Evolutionary conservation across 2,888 invertebrate genomes (phyloP), one percentile per base, ranked within the genome.

Genomic region (Rhamnusium bicolor): DNA sequence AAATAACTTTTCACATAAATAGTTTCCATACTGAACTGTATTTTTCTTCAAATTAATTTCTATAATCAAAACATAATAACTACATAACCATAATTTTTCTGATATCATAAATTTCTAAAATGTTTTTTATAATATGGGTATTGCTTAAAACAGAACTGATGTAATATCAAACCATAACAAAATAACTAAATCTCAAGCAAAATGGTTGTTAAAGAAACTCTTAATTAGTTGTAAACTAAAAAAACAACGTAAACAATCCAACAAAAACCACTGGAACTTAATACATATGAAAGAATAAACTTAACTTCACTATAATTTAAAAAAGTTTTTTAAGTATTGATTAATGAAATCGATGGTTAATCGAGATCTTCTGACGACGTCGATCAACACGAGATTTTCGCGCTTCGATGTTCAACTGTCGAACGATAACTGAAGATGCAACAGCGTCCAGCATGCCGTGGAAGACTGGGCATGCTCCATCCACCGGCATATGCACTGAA

Each of bases 391-490:
- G 56, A 21, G 47, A 72, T 73, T 77, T 81, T 77, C 77, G 81
- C 80, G 80, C 80, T 80, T 78, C 82, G 80, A 78, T 79, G 79
- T 75, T 78, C 74, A 77, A 78, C 81, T 77, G 81, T 80, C 80
- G 79, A 79, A 75, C 80, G 82, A 79, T 80, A 76, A 85, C 85
- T 85, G 83, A 82, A 85, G 86, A 86, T 85, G 86, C 86, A 86
- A 87, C 86, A 87, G 87, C 86, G 86, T 86, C 86, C 83, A 79
- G 83, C 82, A 79, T 81, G 82, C 79, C 75, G 53, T 60, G 75
- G 71, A 69, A 76, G 19, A 71, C 70, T 71, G 77, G 51, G 77
- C 77, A 75, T 75, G 75, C 77, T 71, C 77, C 65, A 62, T 71
- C 67, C 54, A 69, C 67, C 61, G 68, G 67, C 65, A 27, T 66